These are phyloP conservation scores for Macrosteles quadrilineatus DNA, from an alignment of 1,140 invertebrate genomes.

Conservation along the genomic window DNA sequence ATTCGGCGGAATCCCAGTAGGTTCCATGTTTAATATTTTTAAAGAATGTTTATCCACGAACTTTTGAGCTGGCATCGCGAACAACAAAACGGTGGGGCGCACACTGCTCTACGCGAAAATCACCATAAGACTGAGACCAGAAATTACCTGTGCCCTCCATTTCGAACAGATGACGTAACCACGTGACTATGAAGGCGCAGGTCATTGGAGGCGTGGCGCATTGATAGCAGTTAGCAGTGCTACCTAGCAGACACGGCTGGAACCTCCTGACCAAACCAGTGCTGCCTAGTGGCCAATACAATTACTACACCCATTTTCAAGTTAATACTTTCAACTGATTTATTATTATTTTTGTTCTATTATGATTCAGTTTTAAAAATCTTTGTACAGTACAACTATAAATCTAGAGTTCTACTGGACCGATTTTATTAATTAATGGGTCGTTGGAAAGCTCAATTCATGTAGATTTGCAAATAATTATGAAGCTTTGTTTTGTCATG, in stretches of 20 bases:
- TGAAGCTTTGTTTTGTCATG: no score
- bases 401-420: no score
- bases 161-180: slow-evolving; percentile 33
- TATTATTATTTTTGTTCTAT: no score
- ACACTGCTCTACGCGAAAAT: slow-evolving; percentile 19
- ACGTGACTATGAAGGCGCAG: slow-evolving; percentile 31
- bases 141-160: slow-evolving; percentile 32
- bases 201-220: slow-evolving; percentile 20
- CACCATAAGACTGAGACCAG: slow-evolving; percentile 16
- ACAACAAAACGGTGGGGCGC: neutral
- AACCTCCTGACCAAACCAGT: no score
- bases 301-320: no score
- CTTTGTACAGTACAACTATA: no score
- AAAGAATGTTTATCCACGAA: slow-evolving; percentile 43
- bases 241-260: neutral
- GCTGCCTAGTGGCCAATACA: no score
- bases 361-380: no score
- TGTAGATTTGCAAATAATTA: no score
- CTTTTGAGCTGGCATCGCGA: slow-evolving; percentile 41
- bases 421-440: no score
- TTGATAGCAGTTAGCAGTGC: neutral
- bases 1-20: slow-evolving; percentile 56
- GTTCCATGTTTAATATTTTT: slow-evolving; percentile 53
- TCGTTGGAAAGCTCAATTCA: no score
- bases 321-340: no score